phyloP scores from a whole-genome alignment of 1,140 invertebrate species.

The Prorops nasuta region DNA sequence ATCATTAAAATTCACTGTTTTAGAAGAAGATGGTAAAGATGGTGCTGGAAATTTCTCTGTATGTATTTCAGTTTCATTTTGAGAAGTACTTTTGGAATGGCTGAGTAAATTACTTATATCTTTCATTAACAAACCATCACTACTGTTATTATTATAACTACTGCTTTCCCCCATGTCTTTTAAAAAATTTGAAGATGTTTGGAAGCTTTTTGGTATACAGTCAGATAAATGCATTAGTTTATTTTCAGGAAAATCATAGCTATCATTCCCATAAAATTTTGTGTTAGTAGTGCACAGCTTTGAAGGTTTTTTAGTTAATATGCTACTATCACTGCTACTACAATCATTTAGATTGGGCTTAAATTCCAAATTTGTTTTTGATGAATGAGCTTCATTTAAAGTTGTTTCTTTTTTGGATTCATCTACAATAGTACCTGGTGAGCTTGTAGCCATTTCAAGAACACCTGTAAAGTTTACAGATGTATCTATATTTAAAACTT shows the following conservation, averaged over 20 bases:
- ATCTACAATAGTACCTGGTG: neutral
- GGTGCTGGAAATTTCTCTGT: constrained; percentile 1
- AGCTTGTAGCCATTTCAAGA: neutral
- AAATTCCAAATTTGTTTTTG: neutral
- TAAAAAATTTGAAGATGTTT: constrained; percentile 14
- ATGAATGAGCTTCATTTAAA: neutral
- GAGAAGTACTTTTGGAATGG: constrained; percentile 11
- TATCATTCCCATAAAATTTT: neutral
- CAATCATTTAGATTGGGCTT: too few relatives aligned
- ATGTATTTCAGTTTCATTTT: neutral
- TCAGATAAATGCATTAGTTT: neutral
- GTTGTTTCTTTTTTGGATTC: neutral
- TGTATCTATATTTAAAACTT: neutral
- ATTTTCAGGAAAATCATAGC: neutral
- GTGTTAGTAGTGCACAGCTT: neutral
- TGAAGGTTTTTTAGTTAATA: neutral
- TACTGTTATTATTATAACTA: too few relatives aligned
- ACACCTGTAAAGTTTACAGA: neutral
- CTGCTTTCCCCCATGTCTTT: too few relatives aligned
- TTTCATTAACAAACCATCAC: constrained; percentile 7
- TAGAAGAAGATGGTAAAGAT: too few relatives aligned
- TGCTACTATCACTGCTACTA: neutral
- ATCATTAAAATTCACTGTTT: constrained; percentile 18
- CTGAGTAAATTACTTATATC: constrained; percentile 3
- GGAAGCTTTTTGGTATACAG: neutral